A percentile compares a stretch with the other conserved stretches of the same genome.
Conservation (phyloP, 2,113 vertebrate species). For the Cephalopholis sonnerati region DNA sequence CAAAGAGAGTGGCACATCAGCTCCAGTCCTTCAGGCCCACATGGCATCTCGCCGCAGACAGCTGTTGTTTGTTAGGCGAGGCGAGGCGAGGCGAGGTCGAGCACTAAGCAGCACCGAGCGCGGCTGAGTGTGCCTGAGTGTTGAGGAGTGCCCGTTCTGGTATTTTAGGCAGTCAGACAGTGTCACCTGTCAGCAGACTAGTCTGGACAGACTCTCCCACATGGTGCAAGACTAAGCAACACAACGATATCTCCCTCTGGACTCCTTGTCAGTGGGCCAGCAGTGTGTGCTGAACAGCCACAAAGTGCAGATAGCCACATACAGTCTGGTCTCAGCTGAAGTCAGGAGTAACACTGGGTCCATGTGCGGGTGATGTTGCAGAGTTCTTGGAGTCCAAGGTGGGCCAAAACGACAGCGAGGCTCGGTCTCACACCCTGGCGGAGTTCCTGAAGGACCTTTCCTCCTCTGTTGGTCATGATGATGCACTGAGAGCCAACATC, state of each 20-base stretch:
- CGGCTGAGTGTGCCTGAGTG: conserved; percentile 55
- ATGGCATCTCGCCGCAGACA: conserved; percentile 68
- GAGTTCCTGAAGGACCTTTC: conserved; percentile 53
- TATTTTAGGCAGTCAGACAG: conserved; percentile 82
- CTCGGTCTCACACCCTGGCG: conserved; percentile 38
- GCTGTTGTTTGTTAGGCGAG: conserved; percentile 81
- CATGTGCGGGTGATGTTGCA: conserved; percentile 61
- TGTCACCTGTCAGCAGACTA: conserved; percentile 82
- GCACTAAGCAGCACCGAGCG: conserved; percentile 52
- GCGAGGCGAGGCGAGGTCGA: conserved; percentile 69
- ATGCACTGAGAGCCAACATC: conserved; percentile 37
- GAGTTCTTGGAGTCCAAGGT: conserved; percentile 63
- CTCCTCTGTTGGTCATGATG: conserved; percentile 53
- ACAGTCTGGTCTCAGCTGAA: conserved; percentile 18
- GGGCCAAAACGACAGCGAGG: conserved; percentile 54
- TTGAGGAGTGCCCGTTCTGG: conserved; percentile 76
- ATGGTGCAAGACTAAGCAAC: conserved; percentile 63
- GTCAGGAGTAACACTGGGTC: conserved; percentile 35
- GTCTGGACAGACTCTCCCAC: conserved; percentile 75
- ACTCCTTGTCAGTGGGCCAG: conserved; percentile 40
- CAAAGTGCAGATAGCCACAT: conserved; percentile 40
- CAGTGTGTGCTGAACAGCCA: conserved; percentile 48
- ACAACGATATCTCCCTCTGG: conserved; percentile 61
- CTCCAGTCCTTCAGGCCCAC: conserved; percentile 41
- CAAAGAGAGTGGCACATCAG: conserved; percentile 39